These are phyloP conservation scores for Parus major DNA, from an alignment of 2,113 vertebrate species.

Conservation along the genomic window DNA sequence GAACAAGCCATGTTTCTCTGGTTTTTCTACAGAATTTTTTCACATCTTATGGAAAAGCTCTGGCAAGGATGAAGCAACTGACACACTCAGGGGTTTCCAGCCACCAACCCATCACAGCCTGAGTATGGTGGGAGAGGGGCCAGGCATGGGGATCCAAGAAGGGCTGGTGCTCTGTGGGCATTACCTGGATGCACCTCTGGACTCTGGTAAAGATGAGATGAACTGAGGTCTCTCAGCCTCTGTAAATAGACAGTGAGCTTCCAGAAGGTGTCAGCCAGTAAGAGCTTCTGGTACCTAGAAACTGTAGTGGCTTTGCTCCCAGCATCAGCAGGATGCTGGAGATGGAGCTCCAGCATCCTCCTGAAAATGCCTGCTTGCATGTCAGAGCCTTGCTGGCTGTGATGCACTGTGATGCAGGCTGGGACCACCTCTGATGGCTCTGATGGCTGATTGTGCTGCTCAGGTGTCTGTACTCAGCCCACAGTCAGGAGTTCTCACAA, in stretches of 20 bases:
- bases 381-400: background rate
- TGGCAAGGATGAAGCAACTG: background rate
- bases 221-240: background rate
- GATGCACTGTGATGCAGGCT: background rate
- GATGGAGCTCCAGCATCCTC: background rate
- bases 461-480: background rate
- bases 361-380: background rate
- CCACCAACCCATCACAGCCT: background rate
- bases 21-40: constrained; percentile 62
- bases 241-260: background rate
- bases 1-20: background rate
- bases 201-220: background rate
- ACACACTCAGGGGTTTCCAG: background rate
- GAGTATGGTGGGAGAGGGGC: background rate
- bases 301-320: background rate
- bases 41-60: background rate
- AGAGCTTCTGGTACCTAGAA: background rate
- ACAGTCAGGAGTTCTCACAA: background rate
- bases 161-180: accelerated
- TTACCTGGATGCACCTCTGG: background rate
- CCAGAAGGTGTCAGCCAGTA: background rate
- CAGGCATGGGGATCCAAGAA: accelerated
- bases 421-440: background rate
- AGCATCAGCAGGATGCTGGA: background rate
- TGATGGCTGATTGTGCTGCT: background rate